phyloP scores from a whole-genome alignment of 2,888 invertebrate species.

The Orthosia gracilis region DNA sequence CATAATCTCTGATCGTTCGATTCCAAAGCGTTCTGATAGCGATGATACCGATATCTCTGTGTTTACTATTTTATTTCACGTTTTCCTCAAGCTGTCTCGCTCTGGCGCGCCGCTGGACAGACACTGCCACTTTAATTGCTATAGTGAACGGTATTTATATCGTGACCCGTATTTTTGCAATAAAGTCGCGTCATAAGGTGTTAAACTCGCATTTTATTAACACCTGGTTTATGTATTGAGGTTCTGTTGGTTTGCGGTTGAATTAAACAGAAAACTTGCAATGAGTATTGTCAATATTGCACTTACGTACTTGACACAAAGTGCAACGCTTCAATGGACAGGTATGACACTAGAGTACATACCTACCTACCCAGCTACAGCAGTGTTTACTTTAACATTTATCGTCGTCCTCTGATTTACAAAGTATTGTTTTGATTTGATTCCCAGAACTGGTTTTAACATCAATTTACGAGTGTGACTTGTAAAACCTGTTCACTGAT shows the following conservation, averaged over 20 bases:
- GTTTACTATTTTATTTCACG: slow-evolving; percentile 83
- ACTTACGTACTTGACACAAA: slow-evolving; percentile 30
- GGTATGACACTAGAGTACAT: slow-evolving; percentile 5
- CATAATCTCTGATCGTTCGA: slow-evolving; percentile 66
- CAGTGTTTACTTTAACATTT: slow-evolving; percentile 37
- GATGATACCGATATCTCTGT: slow-evolving; percentile 74
- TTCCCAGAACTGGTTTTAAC: slow-evolving; percentile 12
- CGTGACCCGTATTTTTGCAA: slow-evolving; percentile 73
- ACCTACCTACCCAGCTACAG: slow-evolving; percentile 8
- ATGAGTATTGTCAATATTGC: slow-evolving; percentile 35
- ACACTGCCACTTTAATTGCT: slow-evolving; percentile 72
- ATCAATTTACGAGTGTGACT: slow-evolving; percentile 8
- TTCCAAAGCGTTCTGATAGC: slow-evolving; percentile 69
- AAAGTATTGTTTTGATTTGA: slow-evolving; percentile 36
- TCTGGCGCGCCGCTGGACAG: slow-evolving; percentile 69
- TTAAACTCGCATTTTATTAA: slow-evolving; percentile 29
- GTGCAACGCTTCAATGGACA: slow-evolving; percentile 44
- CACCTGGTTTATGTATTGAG: slow-evolving; percentile 1
- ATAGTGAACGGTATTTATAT: slow-evolving; percentile 79
- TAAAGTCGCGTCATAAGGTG: slow-evolving; percentile 69
- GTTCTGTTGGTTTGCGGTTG: slow-evolving; percentile 23
- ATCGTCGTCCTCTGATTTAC: slow-evolving; percentile 8
- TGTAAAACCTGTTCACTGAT: slow-evolving; percentile 19
- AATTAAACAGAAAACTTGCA: slow-evolving; percentile 34
- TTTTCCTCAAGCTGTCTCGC: slow-evolving; percentile 87